Evolutionary conservation across 2,797 vertebrate species (phyloP).

Genomic region (Columba guinea): DNA sequence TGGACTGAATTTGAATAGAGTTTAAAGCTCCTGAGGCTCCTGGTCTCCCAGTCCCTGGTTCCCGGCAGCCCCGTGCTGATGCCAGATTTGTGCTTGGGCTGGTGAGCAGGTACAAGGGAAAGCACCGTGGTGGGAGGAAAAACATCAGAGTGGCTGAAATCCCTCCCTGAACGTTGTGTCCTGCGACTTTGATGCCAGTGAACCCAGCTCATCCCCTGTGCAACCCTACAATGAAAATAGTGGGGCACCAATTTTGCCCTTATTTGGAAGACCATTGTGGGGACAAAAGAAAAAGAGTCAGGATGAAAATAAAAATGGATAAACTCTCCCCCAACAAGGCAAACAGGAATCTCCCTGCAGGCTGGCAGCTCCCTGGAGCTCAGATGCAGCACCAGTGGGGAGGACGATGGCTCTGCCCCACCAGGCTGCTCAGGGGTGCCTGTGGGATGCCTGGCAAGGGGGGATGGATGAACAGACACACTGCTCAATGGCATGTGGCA

Average conservation of each 20-base stretch:
- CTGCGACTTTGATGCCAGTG: neutral
- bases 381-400: neutral
- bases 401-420: neutral
- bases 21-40: neutral
- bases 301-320: neutral
- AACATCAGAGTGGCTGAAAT: neutral
- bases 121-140: neutral
- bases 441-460: fast-evolving
- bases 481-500: neutral
- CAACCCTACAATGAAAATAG: neutral
- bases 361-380: neutral
- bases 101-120: neutral
- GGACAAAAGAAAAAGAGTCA: neutral
- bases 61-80: neutral
- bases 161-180: neutral
- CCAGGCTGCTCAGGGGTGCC: neutral
- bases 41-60: neutral
- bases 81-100: neutral
- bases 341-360: neutral
- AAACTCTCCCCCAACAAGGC: neutral
- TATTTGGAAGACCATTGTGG: neutral
- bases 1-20: constrained; percentile 17
- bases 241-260: neutral
- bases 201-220: neutral
- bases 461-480: neutral